Evolutionary conservation across 2,888 invertebrate genomes (phyloP).

Genomic region (Tetanocera ferruginea): DNA sequence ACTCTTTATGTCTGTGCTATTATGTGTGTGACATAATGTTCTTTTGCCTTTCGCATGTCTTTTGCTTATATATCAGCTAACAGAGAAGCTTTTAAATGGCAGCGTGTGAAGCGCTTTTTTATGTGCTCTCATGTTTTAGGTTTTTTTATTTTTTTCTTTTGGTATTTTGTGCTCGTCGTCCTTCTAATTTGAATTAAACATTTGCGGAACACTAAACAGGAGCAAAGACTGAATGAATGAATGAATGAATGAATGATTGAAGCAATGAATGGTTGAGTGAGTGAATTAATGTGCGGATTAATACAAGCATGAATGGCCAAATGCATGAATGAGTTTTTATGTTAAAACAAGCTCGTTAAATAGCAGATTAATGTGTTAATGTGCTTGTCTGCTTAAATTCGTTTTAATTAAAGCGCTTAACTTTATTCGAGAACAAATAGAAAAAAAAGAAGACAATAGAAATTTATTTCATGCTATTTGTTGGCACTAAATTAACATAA

Average conservation of each 20-base stretch:
- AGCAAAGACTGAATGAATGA: too few relatives aligned
- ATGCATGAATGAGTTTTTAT: too few relatives aligned
- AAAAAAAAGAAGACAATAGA: not conserved
- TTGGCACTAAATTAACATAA: too few relatives aligned
- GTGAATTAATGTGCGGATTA: too few relatives aligned
- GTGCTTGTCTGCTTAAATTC: conserved; percentile 47
- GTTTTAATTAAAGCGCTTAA: conserved; percentile 41
- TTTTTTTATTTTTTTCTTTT: too few relatives aligned
- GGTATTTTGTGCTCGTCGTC: too few relatives aligned
- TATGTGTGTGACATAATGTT: not conserved
- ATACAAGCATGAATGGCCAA: too few relatives aligned
- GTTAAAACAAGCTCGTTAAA: too few relatives aligned
- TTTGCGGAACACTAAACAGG: not conserved
- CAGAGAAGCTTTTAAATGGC: not conserved
- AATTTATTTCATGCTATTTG: too few relatives aligned
- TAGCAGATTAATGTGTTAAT: too few relatives aligned
- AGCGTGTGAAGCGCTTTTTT: not conserved
- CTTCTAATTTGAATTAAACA: not conserved
- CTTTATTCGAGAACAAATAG: conserved; percentile 36
- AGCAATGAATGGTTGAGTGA: too few relatives aligned
- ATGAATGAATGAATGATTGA: too few relatives aligned
- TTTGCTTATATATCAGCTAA: not conserved
- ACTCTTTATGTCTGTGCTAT: not conserved
- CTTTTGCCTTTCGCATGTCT: not conserved
- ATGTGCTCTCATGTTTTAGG: not conserved